phyloP scores from a whole-genome alignment of 2,113 vertebrate genomes.

The Shinisaurus crocodilurus region DNA sequence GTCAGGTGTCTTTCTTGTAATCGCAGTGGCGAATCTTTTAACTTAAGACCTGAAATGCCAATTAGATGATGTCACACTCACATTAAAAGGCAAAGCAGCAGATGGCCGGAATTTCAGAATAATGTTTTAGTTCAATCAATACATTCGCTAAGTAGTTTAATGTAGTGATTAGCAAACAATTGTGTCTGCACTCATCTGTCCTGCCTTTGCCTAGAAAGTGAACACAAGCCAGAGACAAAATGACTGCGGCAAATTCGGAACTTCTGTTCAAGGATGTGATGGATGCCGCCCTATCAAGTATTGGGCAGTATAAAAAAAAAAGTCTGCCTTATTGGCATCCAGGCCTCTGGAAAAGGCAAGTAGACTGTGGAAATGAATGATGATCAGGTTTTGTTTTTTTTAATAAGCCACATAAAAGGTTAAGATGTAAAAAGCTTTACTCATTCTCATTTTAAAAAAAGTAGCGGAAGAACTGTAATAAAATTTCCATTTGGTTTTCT shows the following conservation, averaged over 20 bases:
- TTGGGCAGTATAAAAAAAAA: neutral
- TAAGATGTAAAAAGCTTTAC: neutral
- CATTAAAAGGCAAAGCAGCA: neutral
- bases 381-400: neutral
- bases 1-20: slow-evolving; percentile 20
- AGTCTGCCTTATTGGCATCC: rapidly evolving
- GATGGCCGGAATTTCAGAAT: slow-evolving; percentile 13
- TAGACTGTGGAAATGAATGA: neutral
- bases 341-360: neutral
- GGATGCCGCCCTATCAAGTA: neutral
- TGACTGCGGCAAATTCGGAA: neutral
- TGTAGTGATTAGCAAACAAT: slow-evolving; percentile 16
- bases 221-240: neutral
- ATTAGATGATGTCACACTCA: neutral
- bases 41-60: neutral
- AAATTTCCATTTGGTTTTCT: neutral
- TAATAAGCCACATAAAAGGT: neutral
- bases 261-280: neutral
- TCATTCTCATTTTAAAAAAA: neutral
- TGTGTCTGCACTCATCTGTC: neutral
- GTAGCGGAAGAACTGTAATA: neutral
- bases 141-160: slow-evolving; percentile 10
- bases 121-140: rapidly evolving
- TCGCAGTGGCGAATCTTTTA: slow-evolving; percentile 12
- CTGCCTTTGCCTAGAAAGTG: neutral